A percentile compares a stretch with the other conserved stretches of the same genome.
Conservation (phyloP, 2,113 vertebrate genomes). For the Cottus gobio region DNA sequence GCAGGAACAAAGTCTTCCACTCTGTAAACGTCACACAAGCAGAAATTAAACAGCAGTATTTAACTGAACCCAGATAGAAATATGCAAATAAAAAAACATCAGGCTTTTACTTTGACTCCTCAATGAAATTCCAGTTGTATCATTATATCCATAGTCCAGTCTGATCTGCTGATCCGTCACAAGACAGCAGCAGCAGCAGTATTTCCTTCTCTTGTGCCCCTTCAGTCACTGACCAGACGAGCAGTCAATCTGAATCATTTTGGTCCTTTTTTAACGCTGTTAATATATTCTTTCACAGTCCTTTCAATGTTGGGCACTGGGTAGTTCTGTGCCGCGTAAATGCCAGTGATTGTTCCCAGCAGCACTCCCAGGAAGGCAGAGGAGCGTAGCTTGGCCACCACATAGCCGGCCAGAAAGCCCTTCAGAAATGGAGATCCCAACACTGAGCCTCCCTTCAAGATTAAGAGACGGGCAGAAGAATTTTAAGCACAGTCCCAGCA, state of each 20-base stretch:
- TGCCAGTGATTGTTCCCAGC: constrained; percentile 90
- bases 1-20: constrained; percentile 16
- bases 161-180: constrained; percentile 3
- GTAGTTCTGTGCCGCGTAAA: constrained; percentile 92
- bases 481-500: not conserved
- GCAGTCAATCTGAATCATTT: constrained; percentile 74
- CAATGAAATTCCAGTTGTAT: constrained; percentile 46
- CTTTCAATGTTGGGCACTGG: constrained; percentile 90
- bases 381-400: constrained; percentile 92
- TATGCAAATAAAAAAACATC: not conserved
- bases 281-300: constrained; percentile 88
- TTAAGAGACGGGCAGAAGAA: not conserved
- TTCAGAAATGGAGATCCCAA: constrained; percentile 93
- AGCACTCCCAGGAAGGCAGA: constrained; percentile 91
- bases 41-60: constrained; percentile 16
- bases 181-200: not conserved
- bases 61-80: constrained; percentile 25
- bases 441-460: constrained; percentile 86
- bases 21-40: not conserved
- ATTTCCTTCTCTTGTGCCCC: not conserved
- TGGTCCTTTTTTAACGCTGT: constrained; percentile 86
- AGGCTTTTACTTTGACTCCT: constrained; percentile 41
- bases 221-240: not conserved
- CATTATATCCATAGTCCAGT: constrained; percentile 7
- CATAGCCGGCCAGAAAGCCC: constrained; percentile 93